A percentile compares a stretch with the other conserved stretches of the same genome.
Evolutionary conservation across 2,113 vertebrate species (phyloP).

Genomic region (Phoenicopterus ruber): DNA sequence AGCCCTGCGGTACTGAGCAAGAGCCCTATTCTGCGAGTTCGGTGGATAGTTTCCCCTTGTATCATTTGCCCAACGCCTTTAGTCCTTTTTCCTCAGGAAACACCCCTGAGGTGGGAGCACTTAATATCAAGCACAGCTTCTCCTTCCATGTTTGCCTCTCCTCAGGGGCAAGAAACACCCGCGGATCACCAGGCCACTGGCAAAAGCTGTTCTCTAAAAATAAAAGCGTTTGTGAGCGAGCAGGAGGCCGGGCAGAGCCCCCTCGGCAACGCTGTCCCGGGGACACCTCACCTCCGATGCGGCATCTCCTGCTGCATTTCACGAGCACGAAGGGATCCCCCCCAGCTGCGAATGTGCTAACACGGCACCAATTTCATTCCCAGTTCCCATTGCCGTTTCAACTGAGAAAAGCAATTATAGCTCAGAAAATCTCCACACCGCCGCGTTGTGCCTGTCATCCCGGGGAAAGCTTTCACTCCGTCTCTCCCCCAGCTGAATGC

Average conservation of each 20-base stretch:
- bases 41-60: neutral
- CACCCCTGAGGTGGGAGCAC: neutral
- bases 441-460: neutral
- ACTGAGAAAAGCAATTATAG: neutral
- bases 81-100: neutral
- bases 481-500: neutral
- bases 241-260: neutral
- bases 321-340: neutral
- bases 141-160: neutral
- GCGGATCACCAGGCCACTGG: neutral
- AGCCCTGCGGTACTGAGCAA: neutral
- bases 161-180: neutral
- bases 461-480: no score
- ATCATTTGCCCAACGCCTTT: neutral
- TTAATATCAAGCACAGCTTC: neutral
- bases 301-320: neutral
- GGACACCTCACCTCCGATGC: neutral
- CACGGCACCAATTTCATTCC: neutral
- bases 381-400: neutral
- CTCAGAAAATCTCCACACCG: neutral
- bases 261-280: rapidly evolving
- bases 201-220: neutral
- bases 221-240: neutral
- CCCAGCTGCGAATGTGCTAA: neutral
- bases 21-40: rapidly evolving